Percentiles rank a stretch among this genome's conserved stretches.
phyloP scores from a whole-genome alignment of 2,797 vertebrate genomes.

The Staurois parvus region DNA sequence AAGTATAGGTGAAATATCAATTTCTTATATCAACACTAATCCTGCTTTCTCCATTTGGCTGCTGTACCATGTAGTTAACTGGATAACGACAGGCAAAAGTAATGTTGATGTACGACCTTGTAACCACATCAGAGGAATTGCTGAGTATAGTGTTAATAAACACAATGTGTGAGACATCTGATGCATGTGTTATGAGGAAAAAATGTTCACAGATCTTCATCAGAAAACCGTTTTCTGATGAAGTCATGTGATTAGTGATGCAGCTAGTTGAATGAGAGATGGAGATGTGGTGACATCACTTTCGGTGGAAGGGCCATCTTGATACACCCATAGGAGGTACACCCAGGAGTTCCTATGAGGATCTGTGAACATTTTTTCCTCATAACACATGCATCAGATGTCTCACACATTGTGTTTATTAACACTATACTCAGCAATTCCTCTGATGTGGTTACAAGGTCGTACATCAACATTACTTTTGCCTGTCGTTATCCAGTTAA shows the following conservation, averaged over 20 bases:
- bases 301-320: no score
- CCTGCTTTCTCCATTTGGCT: slow-evolving; percentile 79
- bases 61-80: slow-evolving; percentile 79
- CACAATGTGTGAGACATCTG: slow-evolving; percentile 77
- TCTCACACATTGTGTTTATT: slow-evolving; percentile 78
- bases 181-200: no score
- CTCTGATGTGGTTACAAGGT: slow-evolving; percentile 76
- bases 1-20: no score
- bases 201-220: no score
- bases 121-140: slow-evolving; percentile 76
- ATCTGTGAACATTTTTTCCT: no score
- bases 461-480: slow-evolving; percentile 81
- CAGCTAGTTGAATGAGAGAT: no score
- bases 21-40: slow-evolving; percentile 77
- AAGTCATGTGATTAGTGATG: no score
- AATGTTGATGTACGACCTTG: slow-evolving; percentile 81
- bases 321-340: no score
- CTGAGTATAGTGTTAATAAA: slow-evolving; percentile 82
- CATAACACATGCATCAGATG: slow-evolving; percentile 79
- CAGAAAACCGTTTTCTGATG: no score
- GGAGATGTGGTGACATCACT: no score
- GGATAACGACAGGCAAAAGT: slow-evolving; percentile 83
- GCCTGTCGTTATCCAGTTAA: slow-evolving; percentile 82
- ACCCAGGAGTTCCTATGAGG: no score
- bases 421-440: slow-evolving; percentile 83